Evolutionary conservation across 2,888 invertebrate species (phyloP).

Genomic region (Cheilosia urbana): DNA sequence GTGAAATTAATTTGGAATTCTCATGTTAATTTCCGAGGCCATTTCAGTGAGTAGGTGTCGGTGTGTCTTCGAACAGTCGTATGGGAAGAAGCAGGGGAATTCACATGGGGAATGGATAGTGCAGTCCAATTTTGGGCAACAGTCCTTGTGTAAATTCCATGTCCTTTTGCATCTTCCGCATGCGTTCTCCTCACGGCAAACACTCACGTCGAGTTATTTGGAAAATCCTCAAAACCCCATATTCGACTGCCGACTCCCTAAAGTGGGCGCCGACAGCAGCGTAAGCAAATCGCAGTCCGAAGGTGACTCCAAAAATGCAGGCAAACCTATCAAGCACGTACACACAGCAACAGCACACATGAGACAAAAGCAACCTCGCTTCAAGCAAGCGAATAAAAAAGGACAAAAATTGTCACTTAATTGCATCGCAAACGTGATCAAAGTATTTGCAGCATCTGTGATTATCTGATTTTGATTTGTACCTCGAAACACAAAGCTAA

Average conservation of each 20-base stretch:
- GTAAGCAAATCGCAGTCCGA: conserved; percentile 48
- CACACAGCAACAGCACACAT: conserved; percentile 43
- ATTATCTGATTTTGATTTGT: conserved; percentile 77
- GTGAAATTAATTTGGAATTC: conserved; percentile 64
- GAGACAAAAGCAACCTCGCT: conserved; percentile 55
- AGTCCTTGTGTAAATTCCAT: conserved; percentile 2
- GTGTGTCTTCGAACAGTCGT: conserved; percentile 7
- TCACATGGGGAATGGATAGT: neutral
- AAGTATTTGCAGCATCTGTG: conserved; percentile 78
- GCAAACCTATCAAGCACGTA: conserved; percentile 59
- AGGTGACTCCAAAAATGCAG: conserved; percentile 6
- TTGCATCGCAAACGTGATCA: conserved; percentile 83
- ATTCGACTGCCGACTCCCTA: conserved; percentile 22
- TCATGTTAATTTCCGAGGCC: conserved; percentile 44
- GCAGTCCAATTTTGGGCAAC: neutral
- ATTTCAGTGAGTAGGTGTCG: conserved; percentile 18
- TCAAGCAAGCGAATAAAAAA: conserved; percentile 59
- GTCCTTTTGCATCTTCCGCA: conserved; percentile 20
- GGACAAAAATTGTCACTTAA: conserved; percentile 82
- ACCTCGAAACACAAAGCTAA: conserved; percentile 74
- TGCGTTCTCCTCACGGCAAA: neutral
- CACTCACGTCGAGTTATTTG: conserved; percentile 29
- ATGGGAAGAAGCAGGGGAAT: conserved; percentile 22
- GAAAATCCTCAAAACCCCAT: conserved; percentile 57
- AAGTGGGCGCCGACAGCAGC: conserved; percentile 59